These are phyloP conservation scores for Rhodophaea formosa DNA, from an alignment of 2,888 invertebrate genomes.

Conservation along the genomic window DNA sequence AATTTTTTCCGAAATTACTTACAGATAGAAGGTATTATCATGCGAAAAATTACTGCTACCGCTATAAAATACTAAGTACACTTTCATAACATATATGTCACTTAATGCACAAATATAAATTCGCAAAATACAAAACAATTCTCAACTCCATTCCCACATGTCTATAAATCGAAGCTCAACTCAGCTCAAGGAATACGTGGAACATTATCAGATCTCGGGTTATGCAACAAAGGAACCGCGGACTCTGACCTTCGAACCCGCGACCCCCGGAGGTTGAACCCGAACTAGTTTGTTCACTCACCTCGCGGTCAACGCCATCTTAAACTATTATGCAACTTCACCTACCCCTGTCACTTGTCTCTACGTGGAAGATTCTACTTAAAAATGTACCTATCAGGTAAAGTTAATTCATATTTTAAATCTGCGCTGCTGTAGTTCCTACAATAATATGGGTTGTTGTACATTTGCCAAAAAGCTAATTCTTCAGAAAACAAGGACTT, in stretches of 20 bases:
- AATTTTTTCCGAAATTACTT: too few species aligned
- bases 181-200: background rate
- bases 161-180: background rate
- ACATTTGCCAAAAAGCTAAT: too few species aligned
- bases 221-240: conserved; percentile 52
- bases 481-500: too few species aligned
- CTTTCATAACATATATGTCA: background rate
- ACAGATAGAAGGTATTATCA: too few species aligned
- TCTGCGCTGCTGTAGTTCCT: too few species aligned
- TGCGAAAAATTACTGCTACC: too few species aligned
- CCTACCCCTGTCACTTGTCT: conserved; percentile 10
- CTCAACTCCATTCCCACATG: conserved; percentile 7
- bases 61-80: background rate
- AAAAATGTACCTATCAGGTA: background rate
- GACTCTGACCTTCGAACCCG: conserved; percentile 59
- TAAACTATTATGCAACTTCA: conserved; percentile 40
- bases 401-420: too few species aligned
- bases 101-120: background rate
- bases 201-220: conserved; percentile 24
- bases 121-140: background rate
- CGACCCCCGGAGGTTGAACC: conserved; percentile 54
- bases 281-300: conserved; percentile 47
- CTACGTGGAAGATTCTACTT: background rate
- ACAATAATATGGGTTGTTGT: too few species aligned
- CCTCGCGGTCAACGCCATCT: conserved; percentile 54